phyloP scores from a whole-genome alignment of 2,888 invertebrate genomes.

The Reticulitermes lucifugus region DNA sequence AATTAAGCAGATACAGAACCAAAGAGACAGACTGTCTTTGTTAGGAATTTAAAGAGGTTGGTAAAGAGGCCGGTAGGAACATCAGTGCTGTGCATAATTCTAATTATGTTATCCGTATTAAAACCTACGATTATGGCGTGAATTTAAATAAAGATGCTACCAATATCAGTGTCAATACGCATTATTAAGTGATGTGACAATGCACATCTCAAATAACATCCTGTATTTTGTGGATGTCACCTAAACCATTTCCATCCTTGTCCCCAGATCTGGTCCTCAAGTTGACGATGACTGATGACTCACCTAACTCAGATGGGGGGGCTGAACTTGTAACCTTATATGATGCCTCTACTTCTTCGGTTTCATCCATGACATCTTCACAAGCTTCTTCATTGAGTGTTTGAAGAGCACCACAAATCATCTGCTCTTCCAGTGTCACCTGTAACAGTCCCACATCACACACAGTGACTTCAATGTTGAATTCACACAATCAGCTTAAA shows the following conservation, averaged over 20 bases:
- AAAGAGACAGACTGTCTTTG: no score
- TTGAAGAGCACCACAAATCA: constrained; percentile 94
- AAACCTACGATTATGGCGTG: not conserved
- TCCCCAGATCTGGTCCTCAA: constrained; percentile 27
- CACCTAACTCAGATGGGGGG: constrained; percentile 49
- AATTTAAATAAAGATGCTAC: not conserved
- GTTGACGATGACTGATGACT: constrained; percentile 45
- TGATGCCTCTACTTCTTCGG: constrained; percentile 58
- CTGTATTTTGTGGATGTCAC: not conserved
- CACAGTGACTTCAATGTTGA: not conserved
- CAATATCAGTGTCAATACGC: not conserved
- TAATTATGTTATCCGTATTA: not conserved
- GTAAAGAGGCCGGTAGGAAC: not conserved
- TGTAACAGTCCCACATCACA: constrained; percentile 61
- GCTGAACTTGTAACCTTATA: not conserved
- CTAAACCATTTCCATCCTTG: constrained; percentile 12
- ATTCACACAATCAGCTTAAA: no score
- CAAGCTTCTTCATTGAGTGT: constrained; percentile 93
- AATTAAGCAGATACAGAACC: no score
- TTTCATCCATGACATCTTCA: constrained; percentile 87
- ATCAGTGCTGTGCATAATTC: not conserved
- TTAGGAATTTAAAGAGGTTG: not conserved
- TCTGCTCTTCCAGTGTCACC: constrained; percentile 95
- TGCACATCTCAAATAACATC: constrained; percentile 1
- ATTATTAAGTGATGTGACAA: not conserved